Evolutionary conservation across 1,140 invertebrate species (phyloP), one percentile per base, ranked within the genome.

Genomic region (Melitaea cinxia): DNA sequence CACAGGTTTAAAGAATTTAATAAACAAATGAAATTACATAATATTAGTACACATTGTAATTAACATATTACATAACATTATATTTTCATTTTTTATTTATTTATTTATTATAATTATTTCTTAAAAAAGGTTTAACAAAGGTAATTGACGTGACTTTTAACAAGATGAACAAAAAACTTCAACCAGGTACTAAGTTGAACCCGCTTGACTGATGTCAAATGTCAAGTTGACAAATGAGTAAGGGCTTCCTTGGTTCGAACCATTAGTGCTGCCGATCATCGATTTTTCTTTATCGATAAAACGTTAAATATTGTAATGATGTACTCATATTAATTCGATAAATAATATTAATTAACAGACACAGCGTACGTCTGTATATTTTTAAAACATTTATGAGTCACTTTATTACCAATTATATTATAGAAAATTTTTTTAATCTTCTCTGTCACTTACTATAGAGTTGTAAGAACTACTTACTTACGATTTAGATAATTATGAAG

Each of bases 201-300:
- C 71, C 63, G 74, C 47, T 80, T 88, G 88, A 90, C 56, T 87
- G 85, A 90, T 90, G 88, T 88, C 85, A 87, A 86, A 82, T 83
- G 85, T 88, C 88, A 88, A 68, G 39, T 74, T 82, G 81, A 90
- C 88, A 88, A 88, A 90, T 88, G 82, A 76, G 70, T 65, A 72
- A 66, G 62, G 68, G 84, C 82, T 86, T 89, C 84, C 85, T 87
- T 80, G 81, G 82, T 74, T 81, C 71, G 59, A 72, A 61, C 73
- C 78, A 80, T 83, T 85, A 86, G 72, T 60, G 69, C 23, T 47
- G 39, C 42, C 52, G 65, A 45, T 61, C 82, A 82, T 83, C 81
- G 78, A 79, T 82, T 67, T 75, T 72, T 66, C 37, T 69, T 72
- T 80, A 79, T 84, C 77, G 79, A 83, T 80, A 84, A 26, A 65